Conservation (phyloP, 2,888 invertebrate species). For the Crepidodera aurea region DNA sequence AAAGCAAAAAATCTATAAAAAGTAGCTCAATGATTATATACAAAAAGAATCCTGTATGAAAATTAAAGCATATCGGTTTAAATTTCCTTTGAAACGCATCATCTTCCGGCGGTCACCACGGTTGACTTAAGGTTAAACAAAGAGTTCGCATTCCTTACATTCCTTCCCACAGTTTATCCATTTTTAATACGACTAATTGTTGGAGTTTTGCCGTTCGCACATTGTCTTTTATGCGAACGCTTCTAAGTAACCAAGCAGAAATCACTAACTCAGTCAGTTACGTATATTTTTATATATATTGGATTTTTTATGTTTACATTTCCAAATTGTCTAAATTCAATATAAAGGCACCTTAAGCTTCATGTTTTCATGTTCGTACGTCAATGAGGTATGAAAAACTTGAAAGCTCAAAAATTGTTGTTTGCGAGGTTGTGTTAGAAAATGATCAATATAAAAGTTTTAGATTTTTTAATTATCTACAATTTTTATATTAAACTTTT, state of each 20-base stretch:
- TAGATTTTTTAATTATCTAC: too few relatives aligned
- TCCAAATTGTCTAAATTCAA: too few relatives aligned
- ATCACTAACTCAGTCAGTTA: neutral
- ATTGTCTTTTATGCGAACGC: conserved; percentile 26
- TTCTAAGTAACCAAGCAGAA: neutral
- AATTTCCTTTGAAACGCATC: conserved; percentile 37
- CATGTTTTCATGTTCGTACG: too few relatives aligned
- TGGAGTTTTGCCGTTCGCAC: conserved; percentile 26
- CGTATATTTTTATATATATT: neutral
- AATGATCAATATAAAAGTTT: too few relatives aligned
- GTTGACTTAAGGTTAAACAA: conserved; percentile 47
- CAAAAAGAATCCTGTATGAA: conserved; percentile 6
- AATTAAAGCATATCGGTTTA: conserved; percentile 31
- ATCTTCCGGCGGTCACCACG: conserved; percentile 46
- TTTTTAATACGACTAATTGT: conserved; percentile 40
- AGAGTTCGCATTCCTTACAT: conserved; percentile 47
- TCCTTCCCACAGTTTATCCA: conserved; percentile 48
- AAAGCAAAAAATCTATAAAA: neutral
- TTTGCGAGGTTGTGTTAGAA: too few relatives aligned
- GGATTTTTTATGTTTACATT: too few relatives aligned
- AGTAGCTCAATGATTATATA: neutral
- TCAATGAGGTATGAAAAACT: too few relatives aligned
- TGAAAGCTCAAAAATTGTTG: too few relatives aligned
- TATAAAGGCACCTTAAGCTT: too few relatives aligned
- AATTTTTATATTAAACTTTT: too few relatives aligned